Evolutionary conservation across 2,797 vertebrate species (phyloP).

Genomic region (Miichthys miiuy): DNA sequence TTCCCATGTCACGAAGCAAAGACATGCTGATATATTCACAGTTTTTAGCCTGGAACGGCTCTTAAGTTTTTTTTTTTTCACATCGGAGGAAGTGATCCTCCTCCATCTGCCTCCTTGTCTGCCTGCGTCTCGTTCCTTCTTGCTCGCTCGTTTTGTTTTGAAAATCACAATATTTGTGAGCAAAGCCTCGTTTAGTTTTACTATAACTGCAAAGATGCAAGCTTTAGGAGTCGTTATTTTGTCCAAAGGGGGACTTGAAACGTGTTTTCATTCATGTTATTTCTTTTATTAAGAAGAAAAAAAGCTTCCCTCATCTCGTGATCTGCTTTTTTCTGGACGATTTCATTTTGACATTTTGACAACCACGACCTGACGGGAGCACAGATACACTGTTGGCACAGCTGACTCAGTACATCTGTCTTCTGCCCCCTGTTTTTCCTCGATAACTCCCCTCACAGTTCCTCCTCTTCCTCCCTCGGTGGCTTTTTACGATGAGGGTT

Average conservation of each 20-base stretch:
- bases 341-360: constrained; percentile 35
- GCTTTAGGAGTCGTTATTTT: neutral
- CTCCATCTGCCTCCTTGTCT: constrained; percentile 26
- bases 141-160: neutral
- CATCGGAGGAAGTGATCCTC: constrained; percentile 24
- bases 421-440: neutral
- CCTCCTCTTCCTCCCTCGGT: neutral
- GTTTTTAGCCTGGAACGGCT: constrained; percentile 4
- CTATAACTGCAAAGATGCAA: neutral
- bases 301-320: neutral
- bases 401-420: constrained; percentile 46
- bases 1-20: constrained; percentile 5
- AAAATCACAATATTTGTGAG: neutral
- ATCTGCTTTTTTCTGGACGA: neutral
- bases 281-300: too few species aligned
- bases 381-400: neutral
- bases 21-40: constrained; percentile 29
- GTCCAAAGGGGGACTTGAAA: neutral
- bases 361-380: neutral
- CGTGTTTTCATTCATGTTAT: accelerated
- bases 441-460: neutral
- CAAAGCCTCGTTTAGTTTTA: neutral
- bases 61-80: constrained; percentile 14
- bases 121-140: neutral
- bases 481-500: constrained; percentile 10